Conservation (phyloP, 2,888 invertebrate species). For the Spilarctia lutea region DNA sequence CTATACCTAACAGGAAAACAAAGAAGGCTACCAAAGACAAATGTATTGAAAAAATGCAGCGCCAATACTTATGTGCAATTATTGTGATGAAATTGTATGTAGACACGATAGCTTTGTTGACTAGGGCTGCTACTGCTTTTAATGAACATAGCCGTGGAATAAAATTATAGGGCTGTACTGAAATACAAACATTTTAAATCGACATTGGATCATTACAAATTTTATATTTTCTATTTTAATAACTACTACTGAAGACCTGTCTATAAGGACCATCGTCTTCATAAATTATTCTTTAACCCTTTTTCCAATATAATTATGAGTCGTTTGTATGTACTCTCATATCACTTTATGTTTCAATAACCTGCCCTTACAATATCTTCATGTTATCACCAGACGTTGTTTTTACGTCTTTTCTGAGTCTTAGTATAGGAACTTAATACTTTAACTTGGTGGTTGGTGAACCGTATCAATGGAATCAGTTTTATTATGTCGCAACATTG, state of each 20-base stretch:
- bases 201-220: neutral
- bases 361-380: neutral
- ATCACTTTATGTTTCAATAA: neutral
- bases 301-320: no score
- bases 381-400: neutral
- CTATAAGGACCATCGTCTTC: no score
- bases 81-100: conserved; percentile 30
- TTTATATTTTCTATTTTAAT: neutral
- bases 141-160: conserved; percentile 4
- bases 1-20: conserved; percentile 39
- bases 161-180: neutral
- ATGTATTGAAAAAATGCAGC: conserved; percentile 26
- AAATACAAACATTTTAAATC: neutral
- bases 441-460: neutral
- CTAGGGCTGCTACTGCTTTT: neutral
- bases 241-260: neutral
- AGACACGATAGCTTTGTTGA: conserved; percentile 33
- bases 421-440: neutral
- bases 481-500: neutral
- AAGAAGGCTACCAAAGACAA: conserved; percentile 26
- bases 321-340: neutral
- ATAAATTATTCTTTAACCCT: neutral
- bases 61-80: conserved; percentile 28
- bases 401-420: neutral
- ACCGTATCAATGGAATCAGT: neutral